Percentiles rank a stretch among this genome's conserved stretches.
Conservation (phyloP, 2,797 vertebrate species). For the Myotis pilosus region DNA sequence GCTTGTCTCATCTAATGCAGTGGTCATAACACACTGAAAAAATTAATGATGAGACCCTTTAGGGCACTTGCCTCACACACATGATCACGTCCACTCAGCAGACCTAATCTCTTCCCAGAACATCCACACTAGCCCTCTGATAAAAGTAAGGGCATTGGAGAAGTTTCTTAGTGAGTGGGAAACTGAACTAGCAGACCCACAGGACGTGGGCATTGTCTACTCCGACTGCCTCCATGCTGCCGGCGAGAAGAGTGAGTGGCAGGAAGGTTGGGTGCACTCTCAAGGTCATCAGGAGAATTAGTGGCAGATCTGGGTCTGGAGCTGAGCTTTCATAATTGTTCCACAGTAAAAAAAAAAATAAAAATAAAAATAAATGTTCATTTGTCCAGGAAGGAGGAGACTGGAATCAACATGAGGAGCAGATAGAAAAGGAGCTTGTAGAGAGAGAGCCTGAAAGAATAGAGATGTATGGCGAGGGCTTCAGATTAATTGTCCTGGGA, state of each 20-base stretch:
- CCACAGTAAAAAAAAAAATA: background rate
- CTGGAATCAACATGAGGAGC: background rate
- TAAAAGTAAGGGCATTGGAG: background rate
- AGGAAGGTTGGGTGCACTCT: background rate
- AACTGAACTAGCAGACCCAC: background rate
- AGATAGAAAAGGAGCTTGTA: background rate
- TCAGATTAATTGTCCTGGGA: background rate
- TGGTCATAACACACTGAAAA: background rate
- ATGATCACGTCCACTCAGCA: background rate
- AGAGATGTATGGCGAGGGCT: accelerated
- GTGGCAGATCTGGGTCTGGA: background rate
- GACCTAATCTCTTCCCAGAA: background rate
- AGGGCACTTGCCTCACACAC: background rate
- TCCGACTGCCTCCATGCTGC: background rate
- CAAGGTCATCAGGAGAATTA: background rate
- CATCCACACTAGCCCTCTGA: background rate
- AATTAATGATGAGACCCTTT: background rate
- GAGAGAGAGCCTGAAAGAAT: background rate
- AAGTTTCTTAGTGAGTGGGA: background rate
- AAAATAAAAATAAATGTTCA: background rate
- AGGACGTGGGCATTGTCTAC: background rate
- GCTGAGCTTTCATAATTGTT: background rate
- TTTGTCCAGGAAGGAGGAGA: background rate
- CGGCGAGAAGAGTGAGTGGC: background rate
- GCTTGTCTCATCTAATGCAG: background rate